Conservation (phyloP, 2,113 vertebrate genomes). For the Monopterus albus region DNA sequence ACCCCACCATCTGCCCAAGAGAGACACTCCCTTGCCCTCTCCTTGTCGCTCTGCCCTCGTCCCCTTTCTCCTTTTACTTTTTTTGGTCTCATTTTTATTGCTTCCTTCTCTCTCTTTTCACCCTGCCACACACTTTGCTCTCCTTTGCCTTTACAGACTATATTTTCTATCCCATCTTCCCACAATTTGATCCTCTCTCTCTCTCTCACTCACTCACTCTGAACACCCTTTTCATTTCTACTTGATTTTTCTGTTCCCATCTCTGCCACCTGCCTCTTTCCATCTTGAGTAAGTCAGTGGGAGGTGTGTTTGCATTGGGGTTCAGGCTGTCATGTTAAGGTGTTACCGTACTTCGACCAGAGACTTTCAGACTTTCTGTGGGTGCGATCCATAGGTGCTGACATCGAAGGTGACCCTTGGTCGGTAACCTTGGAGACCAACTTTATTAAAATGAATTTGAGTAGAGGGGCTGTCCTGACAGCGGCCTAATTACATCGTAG, state of each 20-base stretch:
- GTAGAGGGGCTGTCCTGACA: conserved; percentile 95
- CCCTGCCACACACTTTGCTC: conserved; percentile 10
- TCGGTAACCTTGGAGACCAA: conserved; percentile 97
- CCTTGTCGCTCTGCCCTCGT: conserved; percentile 72
- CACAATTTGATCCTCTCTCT: conserved; percentile 24
- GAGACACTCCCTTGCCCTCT: conserved; percentile 74
- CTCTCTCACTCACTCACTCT: conserved; percentile 19
- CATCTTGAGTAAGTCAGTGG: conserved; percentile 20
- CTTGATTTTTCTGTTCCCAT: conserved; percentile 9
- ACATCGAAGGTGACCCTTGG: conserved; percentile 97
- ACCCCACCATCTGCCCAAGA: conserved; percentile 78
- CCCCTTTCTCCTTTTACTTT: conserved; percentile 35
- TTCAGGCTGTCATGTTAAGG: conserved; percentile 53
- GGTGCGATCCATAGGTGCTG: conserved; percentile 86
- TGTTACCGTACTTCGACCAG: conserved; percentile 67
- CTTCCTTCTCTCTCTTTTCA: conserved; percentile 25
- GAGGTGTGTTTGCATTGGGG: conserved; percentile 41
- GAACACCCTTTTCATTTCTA: conserved; percentile 1
- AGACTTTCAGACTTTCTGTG: conserved; percentile 56
- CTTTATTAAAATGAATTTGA: conserved; percentile 99
- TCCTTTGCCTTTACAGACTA: neutral
- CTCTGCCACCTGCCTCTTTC: conserved; percentile 21
- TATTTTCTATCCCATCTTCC: conserved; percentile 13
- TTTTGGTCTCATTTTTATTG: conserved; percentile 47
- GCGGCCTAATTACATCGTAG: conserved; percentile 99